Evolutionary conservation across 30 jellyfish, hydroid and myxozoan genomes (phyloP), one percentile per base, ranked within the genome.

Genomic region (Sanderia malayensis): DNA sequence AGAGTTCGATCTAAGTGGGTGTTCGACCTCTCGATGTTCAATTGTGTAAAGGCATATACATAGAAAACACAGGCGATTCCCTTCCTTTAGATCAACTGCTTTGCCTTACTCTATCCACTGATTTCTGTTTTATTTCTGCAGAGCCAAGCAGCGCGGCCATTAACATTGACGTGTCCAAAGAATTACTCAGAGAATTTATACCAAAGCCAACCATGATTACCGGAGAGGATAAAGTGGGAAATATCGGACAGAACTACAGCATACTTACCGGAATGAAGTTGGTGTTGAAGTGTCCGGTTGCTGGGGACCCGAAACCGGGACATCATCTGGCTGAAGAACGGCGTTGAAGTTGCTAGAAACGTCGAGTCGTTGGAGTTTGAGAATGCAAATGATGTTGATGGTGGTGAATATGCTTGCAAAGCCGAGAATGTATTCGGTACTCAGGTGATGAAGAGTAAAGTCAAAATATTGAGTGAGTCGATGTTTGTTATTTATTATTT

Each of bases 231-330:
- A 69, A 80, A 31, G 62, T 69, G 2, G 84, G 83, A 55, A 23
- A 64, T 65, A 84, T 88, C 60, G 97, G 97, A 0, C 72, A 74
- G 46, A 82, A 88, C 78, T 88, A 73, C 76, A 68, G 86, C 59
- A 74, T 88, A 23, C 73, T 88, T 34, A 37, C 79, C 11, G 97
- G 97, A 6, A 63, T 63, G 80, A 59, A 44, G 31, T 63, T 88
- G 52, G 69, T 25, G 21, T 61, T 88, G 63, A 46, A 67, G 4
- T 88, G 97, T 28, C 77, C 82, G 23, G 95, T 73, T 2, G 86
- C 71, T 13, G 97, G 97, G 1, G 88, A 66, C 18, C 97, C 97
- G 22, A 88, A 74, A 30, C 97, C 97, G 49, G 24, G 75, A 47
- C 15, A 68, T 88, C 18, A 81, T 73, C 23, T 88, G 97, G 97